Percentiles rank a stretch among this genome's conserved stretches.
Conservation (phyloP, 2,113 vertebrate genomes). For the Podarcis cretensis region DNA sequence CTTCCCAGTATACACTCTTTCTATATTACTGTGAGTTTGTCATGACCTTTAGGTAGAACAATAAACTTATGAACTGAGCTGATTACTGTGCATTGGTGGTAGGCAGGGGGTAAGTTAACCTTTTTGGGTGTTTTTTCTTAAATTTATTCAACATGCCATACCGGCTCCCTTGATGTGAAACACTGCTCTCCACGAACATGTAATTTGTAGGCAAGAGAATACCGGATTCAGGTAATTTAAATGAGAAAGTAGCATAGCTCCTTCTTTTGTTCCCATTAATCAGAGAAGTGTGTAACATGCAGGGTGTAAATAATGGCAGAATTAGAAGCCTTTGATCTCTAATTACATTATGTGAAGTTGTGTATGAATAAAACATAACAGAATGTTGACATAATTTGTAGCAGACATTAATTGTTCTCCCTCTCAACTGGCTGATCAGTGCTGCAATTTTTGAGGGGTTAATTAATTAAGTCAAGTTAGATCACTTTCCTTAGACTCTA, state of each 20-base stretch:
- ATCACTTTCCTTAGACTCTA: constrained; percentile 44
- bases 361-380: constrained; percentile 71
- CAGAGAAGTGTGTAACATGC: constrained; percentile 39
- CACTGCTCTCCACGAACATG: not conserved
- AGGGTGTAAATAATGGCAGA: constrained; percentile 47
- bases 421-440: constrained; percentile 52
- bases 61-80: not conserved
- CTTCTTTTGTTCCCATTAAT: constrained; percentile 48
- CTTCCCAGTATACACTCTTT: not conserved
- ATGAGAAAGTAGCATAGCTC: constrained; percentile 43
- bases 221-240: constrained; percentile 41
- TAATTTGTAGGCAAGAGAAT: constrained; percentile 35
- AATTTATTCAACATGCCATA: constrained; percentile 33
- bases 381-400: constrained; percentile 70
- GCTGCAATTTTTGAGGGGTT: constrained; percentile 59
- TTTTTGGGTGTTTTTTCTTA: constrained; percentile 37
- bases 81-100: not conserved
- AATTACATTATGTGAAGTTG: constrained; percentile 66
- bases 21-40: not conserved
- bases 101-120: constrained; percentile 3
- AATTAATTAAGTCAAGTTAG: constrained; percentile 64
- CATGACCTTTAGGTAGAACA: too few species aligned
- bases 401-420: constrained; percentile 61
- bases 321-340: constrained; percentile 62
- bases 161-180: not conserved